These are phyloP conservation scores for Acanthopleura granulata DNA, from an alignment of 2,888 invertebrate genomes.

Conservation along the genomic window DNA sequence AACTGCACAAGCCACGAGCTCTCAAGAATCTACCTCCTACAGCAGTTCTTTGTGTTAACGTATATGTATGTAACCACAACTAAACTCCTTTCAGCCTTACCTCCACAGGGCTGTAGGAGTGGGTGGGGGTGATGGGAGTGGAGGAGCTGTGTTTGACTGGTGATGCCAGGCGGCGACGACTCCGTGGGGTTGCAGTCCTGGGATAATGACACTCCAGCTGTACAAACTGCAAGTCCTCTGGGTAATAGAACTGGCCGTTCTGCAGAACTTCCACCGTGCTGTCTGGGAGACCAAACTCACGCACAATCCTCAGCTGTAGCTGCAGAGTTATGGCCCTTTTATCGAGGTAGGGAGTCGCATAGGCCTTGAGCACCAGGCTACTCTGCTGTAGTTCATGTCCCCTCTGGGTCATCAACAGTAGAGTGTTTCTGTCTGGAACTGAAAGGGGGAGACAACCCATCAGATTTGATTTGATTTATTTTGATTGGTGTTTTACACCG, in stretches of 20 bases:
- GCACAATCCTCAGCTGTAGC: conserved; percentile 88
- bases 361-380: conserved; percentile 84
- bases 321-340: conserved; percentile 82
- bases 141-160: conserved; percentile 13
- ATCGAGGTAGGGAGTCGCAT: conserved; percentile 78
- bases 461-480: no score
- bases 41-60: no score
- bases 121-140: conserved; percentile 51
- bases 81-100: conserved; percentile 38
- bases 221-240: conserved; percentile 35
- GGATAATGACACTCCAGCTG: conserved; percentile 29
- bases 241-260: conserved; percentile 57
- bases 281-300: conserved; percentile 95
- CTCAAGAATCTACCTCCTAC: no score
- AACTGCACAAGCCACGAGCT: no score
- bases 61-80: no score
- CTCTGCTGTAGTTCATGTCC: conserved; percentile 86
- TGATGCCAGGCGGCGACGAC: conserved; percentile 22
- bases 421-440: conserved; percentile 83
- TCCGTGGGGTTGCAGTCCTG: conserved; percentile 26
- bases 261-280: conserved; percentile 82
- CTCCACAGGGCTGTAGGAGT: conserved; percentile 57
- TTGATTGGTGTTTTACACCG: no score
- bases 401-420: conserved; percentile 85
- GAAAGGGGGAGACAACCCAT: conserved; percentile 12